phyloP scores from a whole-genome alignment of 2,888 invertebrate species.

The Volucella zonaria region DNA sequence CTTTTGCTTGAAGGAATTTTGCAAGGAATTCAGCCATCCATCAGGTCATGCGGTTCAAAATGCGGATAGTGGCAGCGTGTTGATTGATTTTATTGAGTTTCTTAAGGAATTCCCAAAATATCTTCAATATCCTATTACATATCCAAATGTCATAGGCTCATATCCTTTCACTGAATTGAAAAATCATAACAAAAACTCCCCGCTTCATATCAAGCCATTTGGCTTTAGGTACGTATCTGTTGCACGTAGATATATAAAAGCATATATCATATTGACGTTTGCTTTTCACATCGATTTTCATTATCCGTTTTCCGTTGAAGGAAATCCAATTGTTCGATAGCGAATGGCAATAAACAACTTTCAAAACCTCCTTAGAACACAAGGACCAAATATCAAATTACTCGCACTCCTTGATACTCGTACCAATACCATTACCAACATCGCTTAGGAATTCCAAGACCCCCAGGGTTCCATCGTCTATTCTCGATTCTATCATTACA shows the following conservation, averaged over 20 bases:
- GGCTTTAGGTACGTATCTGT: background rate
- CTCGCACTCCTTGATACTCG: slow-evolving; percentile 52
- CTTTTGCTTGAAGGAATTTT: slow-evolving; percentile 45
- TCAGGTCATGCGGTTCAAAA: background rate
- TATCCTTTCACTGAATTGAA: slow-evolving; percentile 30
- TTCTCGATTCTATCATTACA: background rate
- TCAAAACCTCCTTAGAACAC: slow-evolving; percentile 40
- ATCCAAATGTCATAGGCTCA: background rate
- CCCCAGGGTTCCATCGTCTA: slow-evolving; percentile 5
- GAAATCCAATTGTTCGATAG: slow-evolving; percentile 59
- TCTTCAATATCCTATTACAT: slow-evolving; percentile 44
- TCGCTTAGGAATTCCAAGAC: slow-evolving; percentile 42
- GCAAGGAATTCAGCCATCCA: slow-evolving; percentile 24
- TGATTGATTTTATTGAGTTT: slow-evolving; percentile 62
- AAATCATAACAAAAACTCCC: slow-evolving; percentile 68
- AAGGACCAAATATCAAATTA: slow-evolving; percentile 67
- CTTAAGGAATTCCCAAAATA: slow-evolving; percentile 47
- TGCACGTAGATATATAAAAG: too few relatives aligned
- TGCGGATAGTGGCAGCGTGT: slow-evolving; percentile 20
- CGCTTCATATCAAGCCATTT: background rate
- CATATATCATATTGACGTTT: slow-evolving; percentile 45
- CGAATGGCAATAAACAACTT: slow-evolving; percentile 36
- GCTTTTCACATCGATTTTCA: slow-evolving; percentile 59
- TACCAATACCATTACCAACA: slow-evolving; percentile 13
- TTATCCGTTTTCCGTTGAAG: slow-evolving; percentile 37